Conservation (phyloP, 1,140 invertebrate species). For the Drosophila paulistorum region DNA sequence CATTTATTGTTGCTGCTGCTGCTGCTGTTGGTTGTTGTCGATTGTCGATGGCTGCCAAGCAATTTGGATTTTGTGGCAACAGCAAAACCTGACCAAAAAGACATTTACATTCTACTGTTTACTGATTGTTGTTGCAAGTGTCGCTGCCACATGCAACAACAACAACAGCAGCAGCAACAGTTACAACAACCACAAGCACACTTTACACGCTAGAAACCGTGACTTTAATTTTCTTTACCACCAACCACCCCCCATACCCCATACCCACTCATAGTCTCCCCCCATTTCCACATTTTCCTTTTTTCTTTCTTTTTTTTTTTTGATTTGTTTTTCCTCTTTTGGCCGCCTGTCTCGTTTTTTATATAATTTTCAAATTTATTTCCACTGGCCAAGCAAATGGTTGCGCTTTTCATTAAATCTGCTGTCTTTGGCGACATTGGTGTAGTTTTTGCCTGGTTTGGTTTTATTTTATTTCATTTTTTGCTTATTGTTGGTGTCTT, state of each 20-base stretch:
- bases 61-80: conserved; percentile 78
- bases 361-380: conserved; percentile 75
- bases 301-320: conserved; percentile 32
- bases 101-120: conserved; percentile 79
- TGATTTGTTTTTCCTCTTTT: conserved; percentile 66
- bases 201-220: conserved; percentile 79
- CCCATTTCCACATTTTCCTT: conserved; percentile 4
- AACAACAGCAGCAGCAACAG: conserved; percentile 27
- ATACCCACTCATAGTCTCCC: background rate
- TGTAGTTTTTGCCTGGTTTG: background rate
- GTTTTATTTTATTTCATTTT: background rate
- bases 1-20: conserved; percentile 62
- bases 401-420: conserved; percentile 75
- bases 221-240: conserved; percentile 75
- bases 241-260: conserved; percentile 1
- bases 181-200: conserved; percentile 40
- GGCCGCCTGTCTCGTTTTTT: conserved; percentile 54
- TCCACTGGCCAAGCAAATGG: conserved; percentile 46
- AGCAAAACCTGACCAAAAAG: conserved; percentile 75
- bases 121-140: conserved; percentile 71
- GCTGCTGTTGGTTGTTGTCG: background rate
- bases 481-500: conserved; percentile 24
- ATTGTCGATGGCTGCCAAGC: conserved; percentile 60
- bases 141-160: conserved; percentile 52
- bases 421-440: conserved; percentile 16